Evolutionary conservation across 1,140 invertebrate genomes (phyloP), one percentile per base, ranked within the genome.

Genomic region (Hyphantria cunea): DNA sequence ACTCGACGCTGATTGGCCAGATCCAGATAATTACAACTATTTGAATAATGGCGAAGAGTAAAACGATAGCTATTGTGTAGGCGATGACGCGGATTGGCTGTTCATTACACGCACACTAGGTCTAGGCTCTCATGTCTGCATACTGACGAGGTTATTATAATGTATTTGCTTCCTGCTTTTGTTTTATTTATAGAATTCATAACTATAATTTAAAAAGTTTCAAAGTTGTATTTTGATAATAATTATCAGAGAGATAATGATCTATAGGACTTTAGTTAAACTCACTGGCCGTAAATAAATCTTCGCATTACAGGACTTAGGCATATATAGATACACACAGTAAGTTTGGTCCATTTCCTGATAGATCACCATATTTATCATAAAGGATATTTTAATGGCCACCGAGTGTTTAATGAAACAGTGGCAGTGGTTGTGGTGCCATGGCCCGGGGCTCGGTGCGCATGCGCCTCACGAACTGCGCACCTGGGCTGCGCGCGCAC

Each of bases 401-500:
- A 33, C 31, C 8, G 12, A 9, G 8, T n/a, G 31, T 4, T 44
- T 32, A 58, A 49, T 70, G 60, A 71, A 66, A 66, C 49, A 62
- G 15, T 14, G 53, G 17, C n/a, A 12, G 12, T 11, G 10, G 11
- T 6, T 48, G 51, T 54, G 37, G 45, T 39, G 14, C 25, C 39
- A 0, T 8, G 17, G 14, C 15, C 4, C 4, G 25, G 32, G n/a
- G 51, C 17, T 39, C 41, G 34, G 61, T 37, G 80, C 73, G 71
- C 80, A 50, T 44, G 69, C 54, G 44, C 42, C 8, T 79, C 80
- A 83, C 75, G 78, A 31, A 34, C 50, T 33, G 72, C 74, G 80
- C 84, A 87, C 81, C 78, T 87, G 84, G 79, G 81, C 77, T 66
- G 70, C 73, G 75, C 82, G 76, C 76, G 84, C 64, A 62, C 68